phyloP scores from a whole-genome alignment of 1,140 invertebrate species.

The Drosophila insularis region DNA sequence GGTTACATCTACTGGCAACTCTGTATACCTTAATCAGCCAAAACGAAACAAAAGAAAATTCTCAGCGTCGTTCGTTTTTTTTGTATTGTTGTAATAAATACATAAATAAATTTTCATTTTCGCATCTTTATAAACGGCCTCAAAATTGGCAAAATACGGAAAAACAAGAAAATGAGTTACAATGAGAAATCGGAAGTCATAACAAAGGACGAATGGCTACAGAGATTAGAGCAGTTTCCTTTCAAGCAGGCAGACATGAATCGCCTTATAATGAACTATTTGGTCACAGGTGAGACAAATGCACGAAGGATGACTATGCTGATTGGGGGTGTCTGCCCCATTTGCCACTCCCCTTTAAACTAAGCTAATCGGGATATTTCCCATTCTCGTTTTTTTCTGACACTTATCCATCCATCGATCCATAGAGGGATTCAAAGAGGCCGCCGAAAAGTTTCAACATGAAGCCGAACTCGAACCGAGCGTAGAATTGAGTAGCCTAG shows the following conservation, averaged over 20 bases:
- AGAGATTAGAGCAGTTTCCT: slow-evolving; percentile 89
- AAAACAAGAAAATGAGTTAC: slow-evolving; percentile 84
- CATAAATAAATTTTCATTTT: slow-evolving; percentile 20
- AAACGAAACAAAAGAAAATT: slow-evolving; percentile 40
- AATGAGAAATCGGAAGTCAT: slow-evolving; percentile 77
- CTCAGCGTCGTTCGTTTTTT: slow-evolving; percentile 36
- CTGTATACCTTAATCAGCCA: neutral
- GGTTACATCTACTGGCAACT: neutral
- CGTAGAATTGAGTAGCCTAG: slow-evolving; percentile 93
- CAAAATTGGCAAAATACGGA: slow-evolving; percentile 88
- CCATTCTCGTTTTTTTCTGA: slow-evolving; percentile 82
- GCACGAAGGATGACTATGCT: neutral
- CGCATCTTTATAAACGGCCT: slow-evolving; percentile 58
- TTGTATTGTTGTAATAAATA: neutral
- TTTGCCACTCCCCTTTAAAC: no score
- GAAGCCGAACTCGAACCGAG: slow-evolving; percentile 95
- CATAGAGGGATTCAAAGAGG: slow-evolving; percentile 98
- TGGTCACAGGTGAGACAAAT: slow-evolving; percentile 87
- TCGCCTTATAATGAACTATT: slow-evolving; percentile 98
- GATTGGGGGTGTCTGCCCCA: neutral
- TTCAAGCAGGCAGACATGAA: slow-evolving; percentile 97
- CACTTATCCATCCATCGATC: slow-evolving; percentile 73
- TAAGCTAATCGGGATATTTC: no score
- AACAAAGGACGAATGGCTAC: slow-evolving; percentile 87
- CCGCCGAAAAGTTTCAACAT: slow-evolving; percentile 97